Conservation (phyloP, 1,140 invertebrate genomes). For the Microvelia longipes region DNA sequence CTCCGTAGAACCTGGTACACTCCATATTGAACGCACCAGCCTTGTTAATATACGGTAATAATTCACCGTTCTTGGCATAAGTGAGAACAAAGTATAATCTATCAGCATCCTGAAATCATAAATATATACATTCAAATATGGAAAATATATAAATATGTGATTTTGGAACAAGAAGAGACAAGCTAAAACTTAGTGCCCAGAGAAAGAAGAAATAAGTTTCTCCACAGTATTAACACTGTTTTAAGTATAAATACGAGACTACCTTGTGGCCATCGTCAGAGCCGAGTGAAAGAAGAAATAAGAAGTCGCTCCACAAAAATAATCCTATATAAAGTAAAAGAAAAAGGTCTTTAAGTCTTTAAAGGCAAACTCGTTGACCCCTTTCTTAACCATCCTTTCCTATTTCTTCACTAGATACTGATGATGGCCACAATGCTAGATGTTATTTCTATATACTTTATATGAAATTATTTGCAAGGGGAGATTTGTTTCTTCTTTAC, state of each 20-base stretch:
- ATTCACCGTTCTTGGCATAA: constrained; percentile 87
- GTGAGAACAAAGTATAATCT: constrained; percentile 78
- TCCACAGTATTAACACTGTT: not conserved
- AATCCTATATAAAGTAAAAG: too few relatives aligned
- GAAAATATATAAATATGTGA: not conserved
- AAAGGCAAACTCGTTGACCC: too few relatives aligned
- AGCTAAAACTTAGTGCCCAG: not conserved
- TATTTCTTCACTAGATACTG: too few relatives aligned
- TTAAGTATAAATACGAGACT: not conserved
- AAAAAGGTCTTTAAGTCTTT: too few relatives aligned
- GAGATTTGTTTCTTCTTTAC: too few relatives aligned
- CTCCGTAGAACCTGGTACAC: constrained; percentile 82
- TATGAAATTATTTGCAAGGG: too few relatives aligned
- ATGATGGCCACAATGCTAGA: too few relatives aligned
- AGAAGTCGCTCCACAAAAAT: too few relatives aligned
- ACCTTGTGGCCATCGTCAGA: not conserved
- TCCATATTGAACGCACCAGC: constrained; percentile 77
- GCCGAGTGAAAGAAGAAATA: too few relatives aligned
- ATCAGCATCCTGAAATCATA: not conserved
- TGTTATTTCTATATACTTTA: too few relatives aligned
- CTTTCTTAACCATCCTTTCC: too few relatives aligned
- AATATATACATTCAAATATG: not conserved
- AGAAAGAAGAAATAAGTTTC: not conserved
- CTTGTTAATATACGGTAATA: constrained; percentile 80
- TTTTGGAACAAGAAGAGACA: not conserved